Evolutionary conservation across 2,888 invertebrate genomes (phyloP).

Genomic region (Mythimna loreyi): DNA sequence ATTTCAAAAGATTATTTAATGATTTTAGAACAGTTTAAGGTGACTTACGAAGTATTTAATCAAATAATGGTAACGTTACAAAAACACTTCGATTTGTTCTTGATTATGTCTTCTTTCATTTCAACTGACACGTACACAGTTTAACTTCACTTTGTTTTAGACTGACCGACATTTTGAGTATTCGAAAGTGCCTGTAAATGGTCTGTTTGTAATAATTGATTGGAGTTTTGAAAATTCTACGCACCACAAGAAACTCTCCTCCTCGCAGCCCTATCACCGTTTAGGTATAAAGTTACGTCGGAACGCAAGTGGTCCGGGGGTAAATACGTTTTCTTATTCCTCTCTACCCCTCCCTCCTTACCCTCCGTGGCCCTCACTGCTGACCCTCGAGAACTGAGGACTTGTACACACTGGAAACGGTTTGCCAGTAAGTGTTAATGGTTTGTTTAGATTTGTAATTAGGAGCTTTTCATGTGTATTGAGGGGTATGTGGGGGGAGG

Average conservation of each 20-base stretch:
- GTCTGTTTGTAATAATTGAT: too few species aligned
- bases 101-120: too few species aligned
- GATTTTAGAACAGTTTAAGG: too few species aligned
- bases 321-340: constrained; percentile 85
- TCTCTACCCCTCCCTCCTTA: constrained; percentile 50
- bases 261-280: constrained; percentile 75
- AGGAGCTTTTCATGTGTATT: constrained; percentile 64
- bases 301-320: constrained; percentile 80
- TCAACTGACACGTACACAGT: too few species aligned
- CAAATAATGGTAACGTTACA: too few species aligned
- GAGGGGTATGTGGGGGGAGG: constrained; percentile 24
- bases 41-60: too few species aligned
- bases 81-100: too few species aligned
- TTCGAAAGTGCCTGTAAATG: too few species aligned
- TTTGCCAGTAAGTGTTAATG: constrained; percentile 71
- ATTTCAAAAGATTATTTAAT: too few species aligned
- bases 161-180: too few species aligned
- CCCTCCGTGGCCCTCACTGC: constrained; percentile 40
- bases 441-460: constrained; percentile 82
- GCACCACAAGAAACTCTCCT: not conserved
- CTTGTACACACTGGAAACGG: constrained; percentile 67
- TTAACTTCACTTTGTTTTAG: too few species aligned
- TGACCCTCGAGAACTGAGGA: constrained; percentile 62
- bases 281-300: constrained; percentile 82
- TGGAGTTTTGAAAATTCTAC: not conserved